Conservation (phyloP, 2,113 vertebrate species). For the Setophaga petechia region DNA sequence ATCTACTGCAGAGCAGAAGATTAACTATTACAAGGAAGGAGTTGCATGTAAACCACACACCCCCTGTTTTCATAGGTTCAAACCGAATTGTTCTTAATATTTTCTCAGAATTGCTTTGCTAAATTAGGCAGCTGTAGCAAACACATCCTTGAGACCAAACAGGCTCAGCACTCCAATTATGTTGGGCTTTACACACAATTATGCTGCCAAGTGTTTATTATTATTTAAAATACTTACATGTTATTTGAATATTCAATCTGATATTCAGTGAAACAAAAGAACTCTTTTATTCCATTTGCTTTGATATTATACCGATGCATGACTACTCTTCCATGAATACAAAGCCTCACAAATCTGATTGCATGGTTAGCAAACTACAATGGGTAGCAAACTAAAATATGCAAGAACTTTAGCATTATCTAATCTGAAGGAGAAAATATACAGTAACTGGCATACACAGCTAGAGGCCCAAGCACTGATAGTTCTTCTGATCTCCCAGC, state of each 20-base stretch:
- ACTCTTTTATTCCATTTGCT: conserved; percentile 44
- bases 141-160: background rate
- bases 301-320: conserved; percentile 7
- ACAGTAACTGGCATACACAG: background rate
- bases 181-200: conserved; percentile 12
- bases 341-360: conserved; percentile 43
- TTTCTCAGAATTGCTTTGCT: background rate
- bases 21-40: background rate
- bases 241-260: conserved; percentile 62
- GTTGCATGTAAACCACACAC: background rate
- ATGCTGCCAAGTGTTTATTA: background rate
- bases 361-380: conserved; percentile 13
- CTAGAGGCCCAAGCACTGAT: background rate
- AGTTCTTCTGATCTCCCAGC: conserved; percentile 16
- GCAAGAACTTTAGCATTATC: conserved; percentile 45
- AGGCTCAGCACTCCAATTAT: conserved; percentile 33
- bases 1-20: background rate
- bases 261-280: conserved; percentile 54
- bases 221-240: conserved; percentile 49
- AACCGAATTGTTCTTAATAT: background rate
- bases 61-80: background rate
- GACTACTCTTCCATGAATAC: conserved; percentile 18
- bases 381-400: conserved; percentile 33
- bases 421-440: conserved; percentile 25
- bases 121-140: conserved; percentile 19